Conservation (phyloP, 2,888 invertebrate species). For the Tenodera sinensis region DNA sequence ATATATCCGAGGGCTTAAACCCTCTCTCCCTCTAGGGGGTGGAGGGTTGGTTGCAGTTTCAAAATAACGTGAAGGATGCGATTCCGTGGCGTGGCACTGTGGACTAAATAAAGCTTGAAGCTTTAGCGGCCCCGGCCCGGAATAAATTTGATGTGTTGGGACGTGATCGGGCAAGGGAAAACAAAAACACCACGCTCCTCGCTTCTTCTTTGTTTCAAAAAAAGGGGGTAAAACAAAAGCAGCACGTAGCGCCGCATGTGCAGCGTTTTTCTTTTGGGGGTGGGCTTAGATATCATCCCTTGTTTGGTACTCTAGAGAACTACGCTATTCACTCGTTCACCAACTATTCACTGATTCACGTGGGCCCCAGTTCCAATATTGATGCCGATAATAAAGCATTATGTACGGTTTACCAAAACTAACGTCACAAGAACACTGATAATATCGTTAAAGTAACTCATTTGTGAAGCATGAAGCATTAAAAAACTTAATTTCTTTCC, state of each 20-base stretch:
- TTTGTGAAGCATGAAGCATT: no score
- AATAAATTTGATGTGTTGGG: neutral
- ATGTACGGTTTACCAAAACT: no score
- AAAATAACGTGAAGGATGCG: constrained; percentile 27
- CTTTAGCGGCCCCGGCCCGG: constrained; percentile 1
- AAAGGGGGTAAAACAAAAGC: neutral
- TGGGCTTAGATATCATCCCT: neutral
- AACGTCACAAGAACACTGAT: no score
- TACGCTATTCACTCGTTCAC: neutral
- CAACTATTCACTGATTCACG: no score
- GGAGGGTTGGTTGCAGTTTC: neutral
- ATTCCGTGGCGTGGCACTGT: neutral
- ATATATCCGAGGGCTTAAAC: constrained; percentile 10
- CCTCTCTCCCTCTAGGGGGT: neutral
- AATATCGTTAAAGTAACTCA: no score
- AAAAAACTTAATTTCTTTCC: no score
- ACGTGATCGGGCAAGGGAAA: neutral
- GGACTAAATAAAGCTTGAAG: constrained; percentile 27
- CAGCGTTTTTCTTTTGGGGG: neutral
- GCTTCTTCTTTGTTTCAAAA: neutral
- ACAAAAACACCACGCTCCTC: neutral
- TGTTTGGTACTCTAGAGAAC: neutral
- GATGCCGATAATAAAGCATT: no score
- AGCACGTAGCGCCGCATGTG: neutral
- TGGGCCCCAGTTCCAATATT: no score